phyloP scores from a whole-genome alignment of 2,797 vertebrate species.

The Clarias pachynema region DNA sequence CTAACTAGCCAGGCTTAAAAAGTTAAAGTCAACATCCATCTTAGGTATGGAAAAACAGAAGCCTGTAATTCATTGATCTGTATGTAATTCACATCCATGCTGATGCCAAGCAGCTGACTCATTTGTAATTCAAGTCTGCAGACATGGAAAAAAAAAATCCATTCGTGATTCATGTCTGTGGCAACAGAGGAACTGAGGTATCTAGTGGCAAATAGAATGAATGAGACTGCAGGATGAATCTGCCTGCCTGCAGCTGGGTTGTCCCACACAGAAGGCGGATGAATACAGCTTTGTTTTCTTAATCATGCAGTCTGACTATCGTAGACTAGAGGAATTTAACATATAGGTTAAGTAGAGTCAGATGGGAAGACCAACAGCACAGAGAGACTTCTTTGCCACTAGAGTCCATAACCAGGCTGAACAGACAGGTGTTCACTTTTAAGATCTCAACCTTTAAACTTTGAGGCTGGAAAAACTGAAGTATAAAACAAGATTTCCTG shows the following conservation, averaged over 20 bases:
- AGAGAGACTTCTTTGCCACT: constrained; percentile 7
- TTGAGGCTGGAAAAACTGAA: not conserved
- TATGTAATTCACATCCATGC: constrained; percentile 26
- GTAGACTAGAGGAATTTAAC: constrained; percentile 57
- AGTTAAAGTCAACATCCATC: not conserved
- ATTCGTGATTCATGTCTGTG: constrained; percentile 55
- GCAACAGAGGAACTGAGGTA: constrained; percentile 32
- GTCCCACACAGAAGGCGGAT: constrained; percentile 19
- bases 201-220: constrained; percentile 32
- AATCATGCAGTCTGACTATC: constrained; percentile 30
- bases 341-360: constrained; percentile 44
- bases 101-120: constrained; percentile 20
- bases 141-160: constrained; percentile 25
- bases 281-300: constrained; percentile 57
- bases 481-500: not conserved
- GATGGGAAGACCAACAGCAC: constrained; percentile 38
- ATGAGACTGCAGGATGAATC: constrained; percentile 22
- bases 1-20: not conserved
- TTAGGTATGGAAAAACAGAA: not conserved
- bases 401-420: not conserved
- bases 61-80: constrained; percentile 17
- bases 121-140: constrained; percentile 49
- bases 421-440: constrained; percentile 8
- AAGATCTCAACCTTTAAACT: not conserved
- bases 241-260: constrained; percentile 25